Evolutionary conservation across 53 echinoderm and acorn worm genomes (phyloP).

Genomic region (Temnopleurus reevesii): DNA sequence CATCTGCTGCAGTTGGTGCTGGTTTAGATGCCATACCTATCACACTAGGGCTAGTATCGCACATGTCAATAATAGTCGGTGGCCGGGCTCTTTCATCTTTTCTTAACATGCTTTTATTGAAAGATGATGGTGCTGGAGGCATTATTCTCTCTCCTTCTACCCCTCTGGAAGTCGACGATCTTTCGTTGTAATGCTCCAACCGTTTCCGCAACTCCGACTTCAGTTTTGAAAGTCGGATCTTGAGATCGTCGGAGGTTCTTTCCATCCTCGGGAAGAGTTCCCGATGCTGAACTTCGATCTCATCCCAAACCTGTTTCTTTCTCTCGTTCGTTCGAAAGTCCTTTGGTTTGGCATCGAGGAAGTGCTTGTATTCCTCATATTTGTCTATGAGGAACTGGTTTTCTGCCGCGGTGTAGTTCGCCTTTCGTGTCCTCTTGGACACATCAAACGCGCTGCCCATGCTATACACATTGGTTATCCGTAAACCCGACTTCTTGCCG

Average conservation of each 20-base stretch:
- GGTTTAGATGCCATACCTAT: background rate
- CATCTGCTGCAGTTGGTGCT: background rate
- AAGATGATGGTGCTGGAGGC: too few species aligned
- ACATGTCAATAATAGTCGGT: background rate
- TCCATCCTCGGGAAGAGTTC: background rate
- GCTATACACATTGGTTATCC: too few species aligned
- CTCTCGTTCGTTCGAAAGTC: background rate
- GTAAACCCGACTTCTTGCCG: too few species aligned
- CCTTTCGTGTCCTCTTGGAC: constrained; percentile 5
- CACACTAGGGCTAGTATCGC: background rate
- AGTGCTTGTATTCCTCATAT: background rate
- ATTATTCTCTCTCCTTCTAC: too few species aligned
- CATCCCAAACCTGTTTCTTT: background rate
- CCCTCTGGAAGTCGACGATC: too few species aligned
- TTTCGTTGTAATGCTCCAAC: background rate
- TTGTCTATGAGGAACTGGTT: background rate
- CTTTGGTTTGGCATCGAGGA: background rate
- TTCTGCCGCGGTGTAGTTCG: background rate
- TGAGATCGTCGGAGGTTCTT: background rate
- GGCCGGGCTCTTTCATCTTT: too few species aligned
- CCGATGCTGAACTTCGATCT: background rate
- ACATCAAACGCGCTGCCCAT: too few species aligned
- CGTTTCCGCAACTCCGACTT: background rate
- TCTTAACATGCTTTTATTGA: too few species aligned
- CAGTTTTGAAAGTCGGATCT: background rate